Base-by-base conservation (phyloP, 2,113 vertebrate genomes). In the Tyto alba region DNA sequence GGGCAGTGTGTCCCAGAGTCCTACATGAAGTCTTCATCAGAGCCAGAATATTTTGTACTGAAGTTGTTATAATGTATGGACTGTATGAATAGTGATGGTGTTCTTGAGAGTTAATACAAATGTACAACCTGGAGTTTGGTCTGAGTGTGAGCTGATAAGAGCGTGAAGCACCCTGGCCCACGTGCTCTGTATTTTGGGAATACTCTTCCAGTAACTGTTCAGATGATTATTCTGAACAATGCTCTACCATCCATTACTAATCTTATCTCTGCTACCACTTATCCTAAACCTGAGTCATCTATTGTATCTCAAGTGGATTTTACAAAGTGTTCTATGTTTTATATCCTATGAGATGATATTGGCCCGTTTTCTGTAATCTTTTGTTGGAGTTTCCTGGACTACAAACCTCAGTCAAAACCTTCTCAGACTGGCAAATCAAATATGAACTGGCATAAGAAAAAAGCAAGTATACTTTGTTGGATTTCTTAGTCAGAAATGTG, bases 231-330 rank as follows among this genome's bases (percentile, higher is more conserved):
- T 69, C 85, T 88, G 71, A 95, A 90, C 90, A 95, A 96, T 96
- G 72, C 60, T 48, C 30, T 83, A 32, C 26, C 43, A 79, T 90
- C 71, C 78, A 88, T 97, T 97, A 90, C 59, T 79, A n/a, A 85
- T 67, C 93, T 96, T 96, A 96, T 96, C 95, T 97, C 57, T 88
- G 55, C 67, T 85, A 66, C 78, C 83, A 88, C 75, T 96, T 96
- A 64, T 55, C 82, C 85, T 90, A 91, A 85, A 79, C 47, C 63
- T 90, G 93, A 93, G 71, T 95, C 96, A 93, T 69, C 92, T 91
- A 91, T 96, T 96, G 95, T 96, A 93, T 62, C 74, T 93, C 60
- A 94, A 96, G 82, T 93, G 88, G 71, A 62, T 93, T 94, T 93
- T 90, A 88, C 34, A 41, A 68, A 94, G 29, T 23, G 32, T 73